These are phyloP conservation scores for Pseudomyrmex concolor DNA, from an alignment of 1,140 invertebrate genomes.

Conservation along the genomic window DNA sequence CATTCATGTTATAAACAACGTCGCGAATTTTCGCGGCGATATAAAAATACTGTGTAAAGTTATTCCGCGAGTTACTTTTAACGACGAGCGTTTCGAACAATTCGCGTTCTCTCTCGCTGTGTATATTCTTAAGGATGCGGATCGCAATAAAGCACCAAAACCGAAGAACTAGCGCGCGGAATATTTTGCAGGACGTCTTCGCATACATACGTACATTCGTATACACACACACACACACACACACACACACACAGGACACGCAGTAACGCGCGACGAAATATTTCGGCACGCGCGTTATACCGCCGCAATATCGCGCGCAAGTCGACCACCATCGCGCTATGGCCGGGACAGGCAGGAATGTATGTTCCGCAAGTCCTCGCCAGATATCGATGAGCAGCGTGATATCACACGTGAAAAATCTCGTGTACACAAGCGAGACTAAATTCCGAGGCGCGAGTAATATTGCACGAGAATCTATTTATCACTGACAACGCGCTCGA, in stretches of 20 bases:
- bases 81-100: slow-evolving; percentile 35
- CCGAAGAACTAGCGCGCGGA: slow-evolving; percentile 37
- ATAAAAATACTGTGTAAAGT: neutral
- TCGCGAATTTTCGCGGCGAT: slow-evolving; percentile 32
- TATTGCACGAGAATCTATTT: neutral
- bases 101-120: slow-evolving; percentile 32
- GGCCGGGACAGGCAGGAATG: neutral
- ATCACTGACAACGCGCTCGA: neutral
- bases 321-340: slow-evolving; percentile 23
- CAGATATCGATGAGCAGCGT: slow-evolving; percentile 18
- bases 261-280: slow-evolving; percentile 47
- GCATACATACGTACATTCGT: no score
- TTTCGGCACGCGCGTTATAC: slow-evolving; percentile 8
- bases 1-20: neutral
- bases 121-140: slow-evolving; percentile 32
- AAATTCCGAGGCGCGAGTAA: neutral
- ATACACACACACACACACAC: slow-evolving; percentile 19
- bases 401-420: neutral
- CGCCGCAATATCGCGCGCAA: slow-evolving; percentile 52
- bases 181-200: slow-evolving; percentile 46
- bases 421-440: neutral
- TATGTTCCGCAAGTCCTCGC: neutral
- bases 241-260: neutral
- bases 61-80: slow-evolving; percentile 46
- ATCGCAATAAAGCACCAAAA: slow-evolving; percentile 48